A percentile compares a stretch with the other conserved stretches of the same genome.
Evolutionary conservation across 1,140 invertebrate genomes (phyloP).

Genomic region (Nilaparvata lugens): DNA sequence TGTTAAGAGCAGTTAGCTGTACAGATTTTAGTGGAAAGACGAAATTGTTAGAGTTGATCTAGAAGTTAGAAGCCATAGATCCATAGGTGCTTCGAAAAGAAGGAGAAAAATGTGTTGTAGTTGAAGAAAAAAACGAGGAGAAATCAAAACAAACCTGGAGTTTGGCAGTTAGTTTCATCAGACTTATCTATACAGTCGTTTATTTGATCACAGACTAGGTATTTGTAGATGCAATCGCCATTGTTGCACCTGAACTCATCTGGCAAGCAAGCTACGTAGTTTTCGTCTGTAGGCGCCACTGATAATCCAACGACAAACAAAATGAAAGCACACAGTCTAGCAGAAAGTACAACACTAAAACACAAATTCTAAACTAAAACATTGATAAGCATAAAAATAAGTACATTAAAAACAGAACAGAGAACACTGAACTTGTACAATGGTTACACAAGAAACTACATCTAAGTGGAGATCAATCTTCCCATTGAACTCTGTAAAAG

Average conservation of each 20-base stretch:
- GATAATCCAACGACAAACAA: constrained; percentile 6
- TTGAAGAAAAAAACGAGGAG: neutral
- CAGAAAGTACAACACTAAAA: constrained; percentile 19
- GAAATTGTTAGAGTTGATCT: neutral
- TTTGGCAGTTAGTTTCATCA: constrained; percentile 48
- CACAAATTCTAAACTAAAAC: constrained; percentile 22
- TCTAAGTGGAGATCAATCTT: too few species aligned
- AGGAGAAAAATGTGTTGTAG: neutral
- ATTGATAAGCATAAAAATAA: neutral
- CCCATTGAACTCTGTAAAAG: too few species aligned
- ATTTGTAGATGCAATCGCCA: constrained; percentile 44
- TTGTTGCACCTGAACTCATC: constrained; percentile 43
- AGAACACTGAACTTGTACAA: neutral
- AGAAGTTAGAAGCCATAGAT: neutral
- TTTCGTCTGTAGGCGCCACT: constrained; percentile 3
- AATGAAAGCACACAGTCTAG: constrained; percentile 31
- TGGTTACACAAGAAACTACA: too few species aligned
- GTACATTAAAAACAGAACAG: constrained; percentile 12
- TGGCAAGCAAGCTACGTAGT: constrained; percentile 31
- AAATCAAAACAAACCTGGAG: constrained; percentile 10
- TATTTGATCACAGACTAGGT: constrained; percentile 54
- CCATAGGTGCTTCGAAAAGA: neutral
- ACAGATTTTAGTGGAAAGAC: neutral
- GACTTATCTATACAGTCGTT: constrained; percentile 60
- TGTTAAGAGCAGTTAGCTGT: neutral